Base-by-base conservation (phyloP, 1,140 invertebrate species). In the Nixonia krombeini region DNA sequence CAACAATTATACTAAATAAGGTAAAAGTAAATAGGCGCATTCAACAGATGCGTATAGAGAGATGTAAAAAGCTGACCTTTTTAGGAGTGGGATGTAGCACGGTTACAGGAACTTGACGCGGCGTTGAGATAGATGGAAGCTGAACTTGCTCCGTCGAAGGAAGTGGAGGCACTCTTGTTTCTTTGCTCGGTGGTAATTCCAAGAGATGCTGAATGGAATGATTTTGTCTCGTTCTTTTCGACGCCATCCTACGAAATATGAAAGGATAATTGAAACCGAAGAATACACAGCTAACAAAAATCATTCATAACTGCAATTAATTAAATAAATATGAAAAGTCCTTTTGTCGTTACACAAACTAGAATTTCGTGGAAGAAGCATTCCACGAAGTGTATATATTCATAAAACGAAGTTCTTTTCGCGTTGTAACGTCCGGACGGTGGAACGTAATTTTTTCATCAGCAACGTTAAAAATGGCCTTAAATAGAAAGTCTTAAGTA, bases 171-270 rank as follows among this genome's bases (percentile, higher is more conserved):
- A 75, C 67, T 68, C 74, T 79, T 46, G 73, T 77, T 64, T 82
- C 78, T 69, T 79, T 75, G 38, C 75, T 80, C 38, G 78, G 78
- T 28, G 83, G 76, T 49, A 85, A 69, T 66, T 84, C 83, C 52
- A 85, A 79, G 38, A 84, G 76, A 70, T 83, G 82, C 72, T 84
- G 83, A 76, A 84, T 85, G 17, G 80, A 83, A 72, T 85, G 80
- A 58, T 83, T 83, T 46, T 83, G 70, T 47, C 75, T 78, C 21
- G 71, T 81, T 68, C 77, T 83, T 70, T 75, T 82, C 49, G 79
- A 79, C 75, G 81, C 81, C 82, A 84, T 84, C 52, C 82, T 83
- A 42, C 33, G 31, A 70, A 6, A 44, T 31, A 58, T 53, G 4
- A 4, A 37, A 28, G n/a, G 38, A 31, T 49, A 13, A 45, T n/a